A percentile compares a stretch with the other conserved stretches of the same genome.
Evolutionary conservation across 2,113 vertebrate genomes (phyloP).

Genomic region (Lanius ludovicianus): DNA sequence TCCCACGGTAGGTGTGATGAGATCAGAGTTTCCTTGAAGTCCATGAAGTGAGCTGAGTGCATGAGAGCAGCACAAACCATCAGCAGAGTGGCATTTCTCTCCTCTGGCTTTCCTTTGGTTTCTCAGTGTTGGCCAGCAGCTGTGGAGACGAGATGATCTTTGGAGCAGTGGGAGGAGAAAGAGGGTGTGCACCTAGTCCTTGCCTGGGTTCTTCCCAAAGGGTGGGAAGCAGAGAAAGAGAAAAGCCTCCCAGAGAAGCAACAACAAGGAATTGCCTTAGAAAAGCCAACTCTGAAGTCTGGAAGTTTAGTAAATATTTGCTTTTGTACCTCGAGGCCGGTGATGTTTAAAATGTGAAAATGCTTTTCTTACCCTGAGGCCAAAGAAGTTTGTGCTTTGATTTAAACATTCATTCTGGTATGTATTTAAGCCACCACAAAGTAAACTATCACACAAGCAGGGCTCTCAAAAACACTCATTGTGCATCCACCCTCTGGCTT

Average conservation of each 20-base stretch:
- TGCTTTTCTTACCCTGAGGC: neutral
- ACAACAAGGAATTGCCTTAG: neutral
- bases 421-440: constrained; percentile 4
- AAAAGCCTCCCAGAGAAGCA: neutral
- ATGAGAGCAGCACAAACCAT: neutral
- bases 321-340: neutral
- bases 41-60: neutral
- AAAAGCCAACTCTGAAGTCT: constrained; percentile 1
- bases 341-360: constrained; percentile 17
- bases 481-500: constrained; percentile 11
- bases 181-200: neutral
- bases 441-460: neutral
- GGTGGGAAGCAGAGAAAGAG: neutral
- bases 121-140: neutral
- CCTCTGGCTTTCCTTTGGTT: neutral
- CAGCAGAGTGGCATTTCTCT: neutral
- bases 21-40: neutral
- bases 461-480: neutral
- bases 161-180: neutral
- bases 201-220: neutral
- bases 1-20: neutral
- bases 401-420: constrained; percentile 16
- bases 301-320: constrained; percentile 34
- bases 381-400: constrained; percentile 10
- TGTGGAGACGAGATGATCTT: fast-evolving